phyloP scores from a whole-genome alignment of 2,888 invertebrate genomes.

The Liopterus haemorrhoidalis region DNA sequence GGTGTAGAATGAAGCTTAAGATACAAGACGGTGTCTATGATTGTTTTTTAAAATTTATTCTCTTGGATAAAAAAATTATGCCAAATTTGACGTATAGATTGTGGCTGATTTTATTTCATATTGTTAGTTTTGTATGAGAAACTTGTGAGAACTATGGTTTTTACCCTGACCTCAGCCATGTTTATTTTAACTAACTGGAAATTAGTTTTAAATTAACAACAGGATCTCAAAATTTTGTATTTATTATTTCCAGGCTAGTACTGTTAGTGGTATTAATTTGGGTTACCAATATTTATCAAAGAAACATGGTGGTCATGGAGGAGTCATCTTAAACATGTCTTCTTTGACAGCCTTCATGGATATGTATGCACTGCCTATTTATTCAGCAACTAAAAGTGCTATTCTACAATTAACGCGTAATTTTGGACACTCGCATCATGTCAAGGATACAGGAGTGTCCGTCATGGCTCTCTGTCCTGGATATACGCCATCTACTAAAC shows the following conservation, averaged over 20 bases:
- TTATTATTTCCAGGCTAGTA: slow-evolving; percentile 39
- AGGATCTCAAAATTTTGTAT: too few species aligned
- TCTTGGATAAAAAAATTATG: too few species aligned
- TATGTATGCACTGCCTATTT: slow-evolving; percentile 41
- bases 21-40: too few species aligned
- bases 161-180: too few species aligned
- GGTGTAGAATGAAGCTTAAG: too few species aligned
- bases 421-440: slow-evolving; percentile 37
- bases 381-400: slow-evolving; percentile 42
- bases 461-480: slow-evolving; percentile 45
- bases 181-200: too few species aligned
- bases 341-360: slow-evolving; percentile 48
- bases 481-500: slow-evolving; percentile 42
- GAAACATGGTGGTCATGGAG: slow-evolving; percentile 45
- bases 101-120: too few species aligned
- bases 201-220: too few species aligned
- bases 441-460: slow-evolving; percentile 41
- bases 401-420: slow-evolving; percentile 37
- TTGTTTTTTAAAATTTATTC: too few species aligned
- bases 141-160: too few species aligned
- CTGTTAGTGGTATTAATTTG: slow-evolving; percentile 41
- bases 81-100: too few species aligned
- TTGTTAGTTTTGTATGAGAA: too few species aligned
- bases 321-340: slow-evolving; percentile 47
- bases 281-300: slow-evolving; percentile 44